phyloP scores from a whole-genome alignment of 2,888 invertebrate genomes.

The Biston stratarius region DNA sequence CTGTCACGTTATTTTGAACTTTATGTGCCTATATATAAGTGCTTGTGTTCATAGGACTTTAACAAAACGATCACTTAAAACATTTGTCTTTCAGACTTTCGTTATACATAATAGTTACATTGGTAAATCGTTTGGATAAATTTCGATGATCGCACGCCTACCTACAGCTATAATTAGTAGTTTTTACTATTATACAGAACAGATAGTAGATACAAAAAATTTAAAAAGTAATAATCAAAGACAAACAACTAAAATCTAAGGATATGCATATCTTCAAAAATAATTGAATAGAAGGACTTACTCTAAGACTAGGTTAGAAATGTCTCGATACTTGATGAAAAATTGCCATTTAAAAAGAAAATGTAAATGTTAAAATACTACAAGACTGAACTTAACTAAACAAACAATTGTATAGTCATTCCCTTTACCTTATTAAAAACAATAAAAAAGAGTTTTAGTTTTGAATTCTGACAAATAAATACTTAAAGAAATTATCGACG shows the following conservation, averaged over 20 bases:
- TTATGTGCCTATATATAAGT: background rate
- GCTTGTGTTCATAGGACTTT: too few species aligned
- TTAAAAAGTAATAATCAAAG: slow-evolving; percentile 20
- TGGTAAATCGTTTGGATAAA: too few species aligned
- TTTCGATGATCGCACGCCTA: too few species aligned
- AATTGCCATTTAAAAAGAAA: background rate
- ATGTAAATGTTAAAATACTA: background rate
- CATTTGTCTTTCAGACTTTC: too few species aligned
- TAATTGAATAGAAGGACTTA: slow-evolving; percentile 16
- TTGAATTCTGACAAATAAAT: background rate
- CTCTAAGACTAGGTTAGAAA: slow-evolving; percentile 30
- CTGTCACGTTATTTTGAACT: background rate
- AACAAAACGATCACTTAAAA: too few species aligned
- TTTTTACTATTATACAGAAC: background rate
- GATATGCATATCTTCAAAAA: slow-evolving; percentile 37
- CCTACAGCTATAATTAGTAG: background rate
- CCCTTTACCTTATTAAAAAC: too few species aligned
- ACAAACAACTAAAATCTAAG: slow-evolving; percentile 31
- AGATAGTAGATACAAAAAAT: slow-evolving; percentile 14
- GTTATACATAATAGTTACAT: too few species aligned
- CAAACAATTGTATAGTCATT: too few species aligned
- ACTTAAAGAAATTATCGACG: background rate
- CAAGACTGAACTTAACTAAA: too few species aligned
- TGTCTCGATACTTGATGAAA: slow-evolving; percentile 21
- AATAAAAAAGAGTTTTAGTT: background rate